These are phyloP conservation scores for Philaethria dido DNA, from an alignment of 2,888 invertebrate species.

Conservation along the genomic window DNA sequence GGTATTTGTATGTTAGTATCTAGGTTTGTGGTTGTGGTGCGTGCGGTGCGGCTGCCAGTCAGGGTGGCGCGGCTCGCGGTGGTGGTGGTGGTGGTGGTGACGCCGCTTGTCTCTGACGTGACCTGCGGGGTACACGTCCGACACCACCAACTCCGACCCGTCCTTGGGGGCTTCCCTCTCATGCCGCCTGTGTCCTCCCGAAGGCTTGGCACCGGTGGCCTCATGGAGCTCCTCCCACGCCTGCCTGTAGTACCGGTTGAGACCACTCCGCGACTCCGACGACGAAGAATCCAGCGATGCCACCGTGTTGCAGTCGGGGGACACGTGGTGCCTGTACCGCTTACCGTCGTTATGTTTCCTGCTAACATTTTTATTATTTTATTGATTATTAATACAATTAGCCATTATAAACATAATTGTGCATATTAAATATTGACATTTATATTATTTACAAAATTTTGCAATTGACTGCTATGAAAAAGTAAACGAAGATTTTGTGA, in stretches of 20 bases:
- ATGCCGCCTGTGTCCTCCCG: constrained; percentile 58
- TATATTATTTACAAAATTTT: constrained; percentile 3
- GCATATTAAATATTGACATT: background rate
- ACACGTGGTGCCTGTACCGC: constrained; percentile 94
- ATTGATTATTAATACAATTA: background rate
- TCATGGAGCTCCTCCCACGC: constrained; percentile 97
- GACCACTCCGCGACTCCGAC: constrained; percentile 91
- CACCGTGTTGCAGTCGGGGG: constrained; percentile 95
- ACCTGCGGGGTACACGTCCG: constrained; percentile 83
- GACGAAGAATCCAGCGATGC: constrained; percentile 95
- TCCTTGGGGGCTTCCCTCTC: constrained; percentile 86
- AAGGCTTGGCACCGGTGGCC: constrained; percentile 86
- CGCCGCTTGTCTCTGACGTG: constrained; percentile 84
- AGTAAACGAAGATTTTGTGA: background rate
- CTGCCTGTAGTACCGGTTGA: constrained; percentile 94
- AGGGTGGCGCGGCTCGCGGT: constrained; percentile 85
- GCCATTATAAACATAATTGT: background rate
- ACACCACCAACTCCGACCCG: constrained; percentile 90
- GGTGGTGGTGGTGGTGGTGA: constrained; percentile 90
- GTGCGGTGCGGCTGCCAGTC: constrained; percentile 84
- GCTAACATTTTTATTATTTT: constrained; percentile 50
- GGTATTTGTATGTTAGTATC: constrained; percentile 59
- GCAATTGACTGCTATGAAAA: background rate
- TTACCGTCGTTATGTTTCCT: constrained; percentile 88
- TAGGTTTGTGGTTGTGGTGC: constrained; percentile 81